A percentile compares a stretch with the other conserved stretches of the same genome.
phyloP scores from a whole-genome alignment of 2,888 invertebrate genomes.

The Darwinula stevensoni region DNA sequence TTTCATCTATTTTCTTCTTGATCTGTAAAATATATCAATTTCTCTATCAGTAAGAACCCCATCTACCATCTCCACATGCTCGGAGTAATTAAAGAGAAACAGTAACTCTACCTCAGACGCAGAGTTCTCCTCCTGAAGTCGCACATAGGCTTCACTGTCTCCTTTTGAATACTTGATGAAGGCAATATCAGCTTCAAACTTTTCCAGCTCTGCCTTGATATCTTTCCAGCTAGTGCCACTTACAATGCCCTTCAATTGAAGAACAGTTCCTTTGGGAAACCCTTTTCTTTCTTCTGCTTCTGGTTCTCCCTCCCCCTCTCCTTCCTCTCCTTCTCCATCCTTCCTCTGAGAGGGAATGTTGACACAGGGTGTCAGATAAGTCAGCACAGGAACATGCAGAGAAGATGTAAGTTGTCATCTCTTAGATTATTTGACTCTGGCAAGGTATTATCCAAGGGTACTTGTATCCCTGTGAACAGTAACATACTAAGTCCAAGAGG shows the following conservation, averaged over 20 bases:
- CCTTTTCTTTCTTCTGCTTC: conserved; percentile 15
- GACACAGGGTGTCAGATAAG: too few relatives aligned
- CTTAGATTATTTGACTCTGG: too few relatives aligned
- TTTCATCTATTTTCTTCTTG: background rate
- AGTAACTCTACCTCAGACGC: background rate
- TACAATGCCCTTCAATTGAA: conserved; percentile 32
- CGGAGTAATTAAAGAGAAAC: too few relatives aligned
- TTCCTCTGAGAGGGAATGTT: too few relatives aligned
- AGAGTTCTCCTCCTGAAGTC: background rate
- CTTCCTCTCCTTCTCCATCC: conserved; percentile 8
- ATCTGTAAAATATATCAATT: background rate
- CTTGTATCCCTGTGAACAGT: too few relatives aligned
- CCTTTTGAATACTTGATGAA: conserved; percentile 47
- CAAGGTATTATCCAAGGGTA: too few relatives aligned
- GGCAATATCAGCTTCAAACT: conserved; percentile 22
- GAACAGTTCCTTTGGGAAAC: conserved; percentile 42
- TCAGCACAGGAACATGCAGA: too few relatives aligned
- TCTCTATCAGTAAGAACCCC: too few relatives aligned
- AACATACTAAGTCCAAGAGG: too few relatives aligned
- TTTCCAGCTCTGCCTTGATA: conserved; percentile 35
- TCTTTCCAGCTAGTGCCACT: conserved; percentile 33
- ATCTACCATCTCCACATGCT: too few relatives aligned
- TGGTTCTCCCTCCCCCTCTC: conserved; percentile 7
- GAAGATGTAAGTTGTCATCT: too few relatives aligned
- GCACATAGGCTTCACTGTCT: background rate